Base-by-base conservation (phyloP, 2,888 invertebrate genomes). In the Orthonevra nobilis region DNA sequence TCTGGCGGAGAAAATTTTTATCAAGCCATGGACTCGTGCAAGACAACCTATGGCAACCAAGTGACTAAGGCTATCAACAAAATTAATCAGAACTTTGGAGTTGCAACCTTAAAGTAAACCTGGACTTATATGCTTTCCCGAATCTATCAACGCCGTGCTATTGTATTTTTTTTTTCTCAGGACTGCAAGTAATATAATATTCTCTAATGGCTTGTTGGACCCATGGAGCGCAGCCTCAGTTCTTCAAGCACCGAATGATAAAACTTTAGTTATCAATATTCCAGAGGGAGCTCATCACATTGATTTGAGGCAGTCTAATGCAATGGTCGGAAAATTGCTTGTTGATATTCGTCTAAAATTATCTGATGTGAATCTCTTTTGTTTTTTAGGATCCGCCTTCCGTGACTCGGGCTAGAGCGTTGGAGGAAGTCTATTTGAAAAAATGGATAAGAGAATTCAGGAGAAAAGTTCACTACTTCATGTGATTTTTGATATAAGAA, bases 191-290 rank as follows among this genome's bases (percentile, higher is more conserved):
- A 68, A 68, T 2, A 68, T 68, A n/a, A 63, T 72, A 15, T 72
- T 56, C 48, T 72, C 72, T 1, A 96, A 95, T 86, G 96, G 96
- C 0, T 87, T 95, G 2, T 84, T 94, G 82, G 96, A 96, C 87
- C 95, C 95, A 0, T 96, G 95, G 96, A 92, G 93, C 46, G 92
- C 93, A 82, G 95, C 95, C 84, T 95, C 96, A n/a, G 92, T 95
- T 36, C 86, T 94, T 40, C 90, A 90, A 82, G 92, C 92, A 82
- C 86, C 93, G 26, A 93, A 93, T 38, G 89, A 90, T 1, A 89
- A 92, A 0, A 90, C 94, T 2, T 86, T 91, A n/a, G 92, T 94
- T 0, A 89, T 96, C 12, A 87, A 94, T 30, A 94, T 96, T 73
- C 91, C 94, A 0, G 93, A 94, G 85, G 93, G 92, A 0, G 95